Base-by-base conservation (phyloP, 2,888 invertebrate species). In the Xylota sylvarum region DNA sequence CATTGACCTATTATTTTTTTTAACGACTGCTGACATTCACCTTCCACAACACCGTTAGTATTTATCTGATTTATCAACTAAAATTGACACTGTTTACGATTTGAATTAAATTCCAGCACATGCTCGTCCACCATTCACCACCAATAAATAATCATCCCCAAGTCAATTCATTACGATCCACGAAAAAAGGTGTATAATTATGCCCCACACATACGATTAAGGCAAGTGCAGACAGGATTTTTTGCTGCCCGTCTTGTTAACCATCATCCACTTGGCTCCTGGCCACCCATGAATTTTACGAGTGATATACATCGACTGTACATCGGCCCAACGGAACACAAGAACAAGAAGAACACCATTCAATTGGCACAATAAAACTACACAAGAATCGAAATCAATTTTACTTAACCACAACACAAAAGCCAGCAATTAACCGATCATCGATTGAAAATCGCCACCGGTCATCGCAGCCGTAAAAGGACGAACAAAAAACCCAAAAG, bases 381-480 rank as follows among this genome's bases (percentile, higher is more conserved):
- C 81, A 73, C 86, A 86, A 67, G 82, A 62, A 82, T 86, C 50
- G 86, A 82, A 86, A 86, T 86, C 86, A 86, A 86, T 86, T 86
- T 86, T 78, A 82, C 67, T 56, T 86, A 86, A 86, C 72, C 82
- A 82, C 67, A 86, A 58, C 62, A 70, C 79, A 74, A 80, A 85
- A 79, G 35, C 74, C 84, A 76, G 81, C 86, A 86, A 86, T 86
- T 86, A 86, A 82, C 86, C 86, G 86, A 82, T 86, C 86, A 86
- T 86, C 86, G 82, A 82, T 86, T 86, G 86, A 81, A 69, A 86
- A 77, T 78, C 86, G 86, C 86, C 86, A 86, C 86, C 86, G 86
- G 86, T 86, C 77, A 86, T 86, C 55, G 35, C 60, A 60, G 69
- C 19, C 58, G 43, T 27, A 58, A 48, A 23, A 7, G 35, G 14